Evolutionary conservation across 2,113 vertebrate species (phyloP).

Genomic region (Equus przewalskii): DNA sequence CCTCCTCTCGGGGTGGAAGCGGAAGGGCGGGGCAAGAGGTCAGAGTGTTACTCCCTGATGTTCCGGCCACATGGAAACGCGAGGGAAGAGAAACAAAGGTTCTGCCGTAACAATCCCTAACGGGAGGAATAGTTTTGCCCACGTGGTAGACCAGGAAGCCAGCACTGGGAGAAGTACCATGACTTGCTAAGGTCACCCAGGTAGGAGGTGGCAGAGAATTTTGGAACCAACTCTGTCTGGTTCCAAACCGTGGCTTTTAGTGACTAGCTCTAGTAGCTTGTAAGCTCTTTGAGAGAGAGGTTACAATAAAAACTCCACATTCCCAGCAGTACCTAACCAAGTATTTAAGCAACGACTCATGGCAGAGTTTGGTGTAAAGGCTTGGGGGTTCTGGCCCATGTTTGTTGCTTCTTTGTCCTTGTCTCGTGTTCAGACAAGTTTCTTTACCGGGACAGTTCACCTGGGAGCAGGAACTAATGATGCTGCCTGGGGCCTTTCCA

Average conservation of each 20-base stretch:
- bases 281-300: not conserved
- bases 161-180: fast-evolving
- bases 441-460: not conserved
- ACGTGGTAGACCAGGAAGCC: not conserved
- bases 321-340: not conserved
- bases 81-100: not conserved
- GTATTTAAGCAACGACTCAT: not conserved
- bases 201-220: not conserved
- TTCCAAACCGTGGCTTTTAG: not conserved
- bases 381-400: not conserved
- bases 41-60: not conserved
- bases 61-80: not conserved
- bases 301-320: not conserved
- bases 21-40: fast-evolving
- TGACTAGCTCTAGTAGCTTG: not conserved
- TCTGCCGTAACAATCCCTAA: not conserved
- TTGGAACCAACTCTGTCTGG: not conserved
- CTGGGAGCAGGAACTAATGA: not conserved
- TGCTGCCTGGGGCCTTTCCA: not conserved
- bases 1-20: not conserved
- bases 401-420: not conserved
- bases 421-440: not conserved
- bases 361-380: not conserved
- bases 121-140: not conserved
- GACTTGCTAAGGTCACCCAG: not conserved